Percentiles rank a stretch among this genome's conserved stretches.
phyloP scores from a whole-genome alignment of 2,888 invertebrate genomes.

The Acanthopleura granulata region DNA sequence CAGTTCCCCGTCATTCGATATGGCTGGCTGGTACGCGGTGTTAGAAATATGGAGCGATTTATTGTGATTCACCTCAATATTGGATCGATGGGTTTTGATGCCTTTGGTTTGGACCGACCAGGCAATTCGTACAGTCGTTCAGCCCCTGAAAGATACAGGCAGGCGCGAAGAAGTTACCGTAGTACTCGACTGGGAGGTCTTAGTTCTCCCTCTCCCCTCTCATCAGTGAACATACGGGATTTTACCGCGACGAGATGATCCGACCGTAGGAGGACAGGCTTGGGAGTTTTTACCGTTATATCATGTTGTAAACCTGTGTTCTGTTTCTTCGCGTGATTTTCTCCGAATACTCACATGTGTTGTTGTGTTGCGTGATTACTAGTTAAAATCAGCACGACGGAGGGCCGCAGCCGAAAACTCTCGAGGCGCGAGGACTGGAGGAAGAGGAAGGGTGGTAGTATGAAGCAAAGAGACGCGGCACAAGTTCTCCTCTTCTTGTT shows the following conservation, averaged over 20 bases:
- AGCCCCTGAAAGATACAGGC: background rate
- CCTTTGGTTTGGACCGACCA: background rate
- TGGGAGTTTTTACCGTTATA: too few species aligned
- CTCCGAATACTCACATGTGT: too few species aligned
- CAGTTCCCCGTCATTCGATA: background rate
- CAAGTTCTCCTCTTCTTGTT: constrained; percentile 6
- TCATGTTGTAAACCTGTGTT: too few species aligned
- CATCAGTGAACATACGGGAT: too few species aligned
- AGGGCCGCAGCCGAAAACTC: background rate
- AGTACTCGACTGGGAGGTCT: too few species aligned
- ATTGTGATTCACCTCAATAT: background rate
- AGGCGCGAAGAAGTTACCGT: background rate
- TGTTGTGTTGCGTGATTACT: too few species aligned
- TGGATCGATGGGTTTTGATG: constrained; percentile 7
- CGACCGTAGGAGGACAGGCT: too few species aligned
- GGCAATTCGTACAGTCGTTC: background rate
- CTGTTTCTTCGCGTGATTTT: too few species aligned
- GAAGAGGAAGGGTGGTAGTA: constrained; percentile 2
- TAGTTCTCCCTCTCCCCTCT: too few species aligned
- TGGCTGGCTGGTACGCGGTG: background rate
- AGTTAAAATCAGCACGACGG: background rate
- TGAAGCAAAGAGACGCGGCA: constrained; percentile 10
- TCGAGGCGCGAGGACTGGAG: constrained; percentile 1
- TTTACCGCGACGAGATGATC: too few species aligned
- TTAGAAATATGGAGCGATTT: background rate